Evolutionary conservation across 2,797 vertebrate species (phyloP), one percentile per base, ranked within the genome.

Genomic region (Acomys russatus): DNA sequence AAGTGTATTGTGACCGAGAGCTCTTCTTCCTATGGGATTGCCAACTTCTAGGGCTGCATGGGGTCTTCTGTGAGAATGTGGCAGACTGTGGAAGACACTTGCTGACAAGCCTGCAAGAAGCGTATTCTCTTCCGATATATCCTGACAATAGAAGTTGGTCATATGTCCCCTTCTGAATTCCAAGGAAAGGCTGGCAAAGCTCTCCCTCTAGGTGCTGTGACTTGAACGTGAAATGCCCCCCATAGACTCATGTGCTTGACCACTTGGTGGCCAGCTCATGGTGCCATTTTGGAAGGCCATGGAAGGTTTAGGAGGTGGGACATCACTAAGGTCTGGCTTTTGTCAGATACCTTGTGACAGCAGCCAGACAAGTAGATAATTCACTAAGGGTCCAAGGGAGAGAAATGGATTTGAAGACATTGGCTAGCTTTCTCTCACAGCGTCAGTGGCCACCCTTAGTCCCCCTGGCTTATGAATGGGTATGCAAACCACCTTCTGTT

Each of bases 401-500:
- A 15, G 22, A 83, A 35, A 4, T 4, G 1, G 35, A 23, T 15
- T 22, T 7, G n/a, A 93, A 93, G 66, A 49, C 8, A 17, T 9
- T 25, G 2, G 1, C 23, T n/a, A 5, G 17, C 1, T 10, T 64
- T 85, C 38, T 63, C 11, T n/a, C 22, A 12, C 22, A 38, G 12
- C 44, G 1, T 9, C 44, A 9, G 12, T 5, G n/a, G 59, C 22
- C 74, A 56, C 11, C 11, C 0, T 7, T 33, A 10, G 3, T 0
- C 10, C 61, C 22, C 74, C 14, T 2, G 15, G 51, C 38, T 68
- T 70, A 51, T 8, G 78, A 59, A 44, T 1, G 22, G 1, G 3
- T 28, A 0, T 77, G 63, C 3, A 49, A 73, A 1, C 25, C 17
- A 1, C 22, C 9, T 51, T 38, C 1, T 22, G 15, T 11, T 14